phyloP scores from a whole-genome alignment of 2,888 invertebrate genomes.

The Drosophila imparisetae region DNA sequence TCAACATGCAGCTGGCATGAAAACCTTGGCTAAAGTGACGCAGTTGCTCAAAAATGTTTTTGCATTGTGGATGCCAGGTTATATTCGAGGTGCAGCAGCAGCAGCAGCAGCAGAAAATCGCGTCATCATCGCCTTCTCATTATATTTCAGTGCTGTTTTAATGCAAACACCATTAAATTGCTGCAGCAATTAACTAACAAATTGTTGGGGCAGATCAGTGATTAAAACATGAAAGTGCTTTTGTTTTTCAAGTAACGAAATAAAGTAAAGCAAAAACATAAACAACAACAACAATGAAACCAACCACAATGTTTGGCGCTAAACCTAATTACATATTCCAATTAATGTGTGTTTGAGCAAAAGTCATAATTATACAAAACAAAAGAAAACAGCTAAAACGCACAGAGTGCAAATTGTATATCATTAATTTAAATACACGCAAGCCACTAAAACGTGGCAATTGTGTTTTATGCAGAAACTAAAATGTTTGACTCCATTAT shows the following conservation, averaged over 20 bases:
- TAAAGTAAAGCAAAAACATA: conserved; percentile 15
- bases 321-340: conserved; percentile 39
- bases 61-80: background rate
- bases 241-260: conserved; percentile 43
- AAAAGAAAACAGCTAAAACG: background rate
- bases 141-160: conserved; percentile 17
- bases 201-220: conserved; percentile 76
- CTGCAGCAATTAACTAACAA: conserved; percentile 70
- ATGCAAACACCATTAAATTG: conserved; percentile 53
- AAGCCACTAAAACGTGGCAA: conserved; percentile 1
- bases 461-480: background rate
- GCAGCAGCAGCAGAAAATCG: conserved; percentile 9
- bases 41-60: conserved; percentile 2
- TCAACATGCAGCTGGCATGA: conserved; percentile 14
- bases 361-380: conserved; percentile 12
- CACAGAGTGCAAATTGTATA: conserved; percentile 10
- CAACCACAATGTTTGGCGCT: conserved; percentile 22
- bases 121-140: conserved; percentile 23
- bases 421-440: conserved; percentile 18
- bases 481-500: background rate
- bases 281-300: conserved; percentile 18
- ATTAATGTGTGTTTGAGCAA: conserved; percentile 35
- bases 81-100: conserved; percentile 11
- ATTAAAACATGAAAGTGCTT: conserved; percentile 72
- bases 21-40: conserved; percentile 37